Base-by-base conservation (phyloP, 2,797 vertebrate species). In the Anomalospiza imberbis region DNA sequence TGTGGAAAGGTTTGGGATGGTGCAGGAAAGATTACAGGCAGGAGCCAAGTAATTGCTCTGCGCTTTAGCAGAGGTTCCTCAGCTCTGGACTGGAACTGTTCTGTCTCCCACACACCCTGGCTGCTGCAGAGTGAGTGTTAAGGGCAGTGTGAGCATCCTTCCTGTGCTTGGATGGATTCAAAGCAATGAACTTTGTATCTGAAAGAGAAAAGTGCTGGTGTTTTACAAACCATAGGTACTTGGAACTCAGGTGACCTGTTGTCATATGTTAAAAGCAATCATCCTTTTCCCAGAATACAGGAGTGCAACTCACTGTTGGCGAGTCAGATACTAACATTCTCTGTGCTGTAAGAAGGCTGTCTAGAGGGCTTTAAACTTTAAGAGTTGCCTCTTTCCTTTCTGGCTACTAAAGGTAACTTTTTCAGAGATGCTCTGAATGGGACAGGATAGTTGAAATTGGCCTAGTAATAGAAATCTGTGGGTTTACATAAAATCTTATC, bases 111-210 rank as follows among this genome's bases (percentile, higher is more conserved):
- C n/a, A 2, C 4, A 4, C 10, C 31, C 55, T 42, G 48, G 31
- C 26, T 76, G 51, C 51, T 10, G 50, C n/a, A 26, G n/a, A 28
- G 6, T 9, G 26, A 8, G 4, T 6, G 17, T 15, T 28, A 13
- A 34, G 55, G 51, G 18, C 38, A 45, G 7, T 3, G 10, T 55
- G 31, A 54, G 24, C 51, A 55, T 60, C 17, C n/a, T 62, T 18
- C 31, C 32, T 17, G 0, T 63, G 26, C 40, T 45, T 79, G 50
- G 44, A n/a, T 40, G 15, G 24, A 18, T 21, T 51, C 40, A 55
- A n/a, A 84, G 40, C 34, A 31, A 13, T 7, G 24, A 20, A 40
- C 3, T 29, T 36, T 0, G 0, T 7, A 24, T 32, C 68, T 65
- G 22, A 61, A 55, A 63, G 29, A 54, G 20, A 61, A 65, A 75